Percentiles rank a stretch among this genome's conserved stretches.
Evolutionary conservation across 2,888 invertebrate genomes (phyloP).

Genomic region (Itoplectis maculator): DNA sequence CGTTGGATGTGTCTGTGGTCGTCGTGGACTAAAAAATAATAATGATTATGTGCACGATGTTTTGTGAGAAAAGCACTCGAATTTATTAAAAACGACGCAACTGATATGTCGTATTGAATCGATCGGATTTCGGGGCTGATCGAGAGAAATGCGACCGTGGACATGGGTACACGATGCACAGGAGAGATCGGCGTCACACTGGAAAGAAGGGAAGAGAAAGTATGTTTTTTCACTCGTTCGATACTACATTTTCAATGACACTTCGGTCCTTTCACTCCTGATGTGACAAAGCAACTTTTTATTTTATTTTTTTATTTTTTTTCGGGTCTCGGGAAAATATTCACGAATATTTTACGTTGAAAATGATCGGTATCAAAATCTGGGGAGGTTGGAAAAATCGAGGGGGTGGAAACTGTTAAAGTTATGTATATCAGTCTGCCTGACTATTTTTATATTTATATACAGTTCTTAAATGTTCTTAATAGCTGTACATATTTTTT

Average conservation of each 20-base stretch:
- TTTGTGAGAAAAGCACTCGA: constrained; percentile 19
- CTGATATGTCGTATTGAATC: not conserved
- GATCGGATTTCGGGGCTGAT: constrained; percentile 43
- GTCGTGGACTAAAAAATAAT: constrained; percentile 18
- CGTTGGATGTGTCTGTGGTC: constrained; percentile 19
- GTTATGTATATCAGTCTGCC: no score
- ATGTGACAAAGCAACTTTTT: not conserved
- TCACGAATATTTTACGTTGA: not conserved
- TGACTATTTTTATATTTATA: no score
- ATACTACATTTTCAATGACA: not conserved
- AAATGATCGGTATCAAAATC: no score
- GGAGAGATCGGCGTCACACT: constrained; percentile 77
- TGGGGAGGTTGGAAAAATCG: no score
- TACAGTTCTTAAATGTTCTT: no score
- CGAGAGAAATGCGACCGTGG: constrained; percentile 72
- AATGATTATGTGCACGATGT: constrained; percentile 14
- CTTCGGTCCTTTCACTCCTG: not conserved
- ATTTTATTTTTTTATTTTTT: constrained; percentile 3
- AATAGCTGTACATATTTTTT: no score
- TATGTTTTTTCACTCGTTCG: constrained; percentile 72
- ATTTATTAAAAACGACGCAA: constrained; percentile 45
- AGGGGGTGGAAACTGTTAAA: no score
- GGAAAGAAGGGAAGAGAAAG: constrained; percentile 79
- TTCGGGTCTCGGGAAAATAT: not conserved
- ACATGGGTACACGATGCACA: constrained; percentile 79